Conservation (phyloP, 1,140 invertebrate genomes). For the Daktulosphaira vitifoliae region DNA sequence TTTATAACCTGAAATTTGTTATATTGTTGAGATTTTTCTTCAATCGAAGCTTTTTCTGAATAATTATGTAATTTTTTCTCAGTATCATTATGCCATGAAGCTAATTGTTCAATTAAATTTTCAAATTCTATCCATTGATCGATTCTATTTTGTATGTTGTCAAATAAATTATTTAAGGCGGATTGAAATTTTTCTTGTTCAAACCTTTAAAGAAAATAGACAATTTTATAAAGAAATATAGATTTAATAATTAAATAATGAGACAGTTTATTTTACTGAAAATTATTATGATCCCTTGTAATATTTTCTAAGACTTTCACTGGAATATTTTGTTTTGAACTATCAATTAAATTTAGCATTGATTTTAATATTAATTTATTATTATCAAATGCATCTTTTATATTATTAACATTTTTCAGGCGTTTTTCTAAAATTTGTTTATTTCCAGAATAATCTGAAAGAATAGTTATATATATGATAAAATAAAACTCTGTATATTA, state of each 20-base stretch:
- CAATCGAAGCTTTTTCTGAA: conserved; percentile 67
- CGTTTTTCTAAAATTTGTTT: conserved; percentile 64
- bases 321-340: conserved; percentile 6
- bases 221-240: background rate
- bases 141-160: conserved; percentile 70
- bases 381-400: conserved; percentile 59
- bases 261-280: conserved; percentile 2
- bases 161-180: conserved; percentile 63
- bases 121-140: conserved; percentile 89
- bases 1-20: conserved; percentile 88
- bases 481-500: no score
- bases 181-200: conserved; percentile 76
- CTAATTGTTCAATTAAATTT: conserved; percentile 68
- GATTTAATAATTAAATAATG: no score
- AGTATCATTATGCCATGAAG: conserved; percentile 75
- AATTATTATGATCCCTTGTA: conserved; percentile 13
- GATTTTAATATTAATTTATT: conserved; percentile 13
- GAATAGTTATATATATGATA: background rate
- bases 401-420: conserved; percentile 62
- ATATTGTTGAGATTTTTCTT: conserved; percentile 84
- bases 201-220: conserved; percentile 44
- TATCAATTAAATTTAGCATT: conserved; percentile 29
- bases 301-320: conserved; percentile 6
- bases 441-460: conserved; percentile 67
- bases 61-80: conserved; percentile 83